A percentile compares a stretch with the other conserved stretches of the same genome.
Conservation (phyloP, 1,140 invertebrate species). For the Pseudomyrmex concolor region DNA sequence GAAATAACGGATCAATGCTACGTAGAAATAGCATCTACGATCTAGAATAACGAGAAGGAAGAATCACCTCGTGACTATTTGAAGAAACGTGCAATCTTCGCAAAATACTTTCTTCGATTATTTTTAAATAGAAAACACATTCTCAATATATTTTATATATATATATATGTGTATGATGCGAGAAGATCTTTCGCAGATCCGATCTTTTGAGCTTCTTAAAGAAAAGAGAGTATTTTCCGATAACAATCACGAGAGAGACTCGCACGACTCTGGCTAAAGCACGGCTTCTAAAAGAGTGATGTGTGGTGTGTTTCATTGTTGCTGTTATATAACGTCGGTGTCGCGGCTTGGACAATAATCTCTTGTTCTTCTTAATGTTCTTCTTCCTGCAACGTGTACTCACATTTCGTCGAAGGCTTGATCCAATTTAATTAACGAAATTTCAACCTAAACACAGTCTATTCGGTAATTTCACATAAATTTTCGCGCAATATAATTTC, state of each 20-base stretch:
- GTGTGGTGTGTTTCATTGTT: slow-evolving; percentile 65
- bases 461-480: neutral
- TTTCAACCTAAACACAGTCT: slow-evolving; percentile 15
- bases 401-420: slow-evolving; percentile 81
- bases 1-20: slow-evolving; percentile 69
- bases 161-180: too few relatives aligned
- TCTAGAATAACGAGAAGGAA: slow-evolving; percentile 60
- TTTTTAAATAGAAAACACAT: neutral
- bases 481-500: neutral
- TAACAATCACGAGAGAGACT: slow-evolving; percentile 56
- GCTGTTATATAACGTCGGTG: slow-evolving; percentile 42
- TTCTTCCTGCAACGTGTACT: slow-evolving; percentile 71
- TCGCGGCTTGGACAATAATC: slow-evolving; percentile 19
- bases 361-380: slow-evolving; percentile 60
- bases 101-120: slow-evolving; percentile 63
- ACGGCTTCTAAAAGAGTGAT: slow-evolving; percentile 66
- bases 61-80: slow-evolving; percentile 57
- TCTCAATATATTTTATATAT: too few relatives aligned
- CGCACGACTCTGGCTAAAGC: slow-evolving; percentile 63
- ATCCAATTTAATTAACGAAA: slow-evolving; percentile 51
- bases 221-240: slow-evolving; percentile 40
- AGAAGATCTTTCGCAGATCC: slow-evolving; percentile 28
- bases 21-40: slow-evolving; percentile 70
- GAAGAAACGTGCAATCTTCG: slow-evolving; percentile 56
- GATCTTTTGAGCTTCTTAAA: slow-evolving; percentile 3